These are phyloP conservation scores for Drosophila kepulauana DNA, from an alignment of 1,140 invertebrate species.

Conservation along the genomic window DNA sequence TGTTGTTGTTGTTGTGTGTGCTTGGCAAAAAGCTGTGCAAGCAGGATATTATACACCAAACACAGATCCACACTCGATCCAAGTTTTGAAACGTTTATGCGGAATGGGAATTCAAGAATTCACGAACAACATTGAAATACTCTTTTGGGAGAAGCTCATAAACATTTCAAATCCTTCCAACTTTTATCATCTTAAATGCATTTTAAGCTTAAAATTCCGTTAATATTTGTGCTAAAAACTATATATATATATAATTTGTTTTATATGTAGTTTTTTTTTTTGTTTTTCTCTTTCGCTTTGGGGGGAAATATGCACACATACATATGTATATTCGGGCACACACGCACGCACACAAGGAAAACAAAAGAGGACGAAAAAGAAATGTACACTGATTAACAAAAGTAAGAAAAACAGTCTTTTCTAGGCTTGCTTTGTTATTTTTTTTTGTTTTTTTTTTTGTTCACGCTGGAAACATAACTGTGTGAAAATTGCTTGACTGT, in stretches of 20 bases:
- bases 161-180: slow-evolving; percentile 8
- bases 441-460: slow-evolving; percentile 53
- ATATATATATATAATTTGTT: slow-evolving; percentile 22
- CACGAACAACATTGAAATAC: slow-evolving; percentile 5
- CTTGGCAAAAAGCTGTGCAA: slow-evolving; percentile 50
- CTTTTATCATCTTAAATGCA: slow-evolving; percentile 53
- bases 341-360: slow-evolving; percentile 5
- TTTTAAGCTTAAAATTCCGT: slow-evolving; percentile 47
- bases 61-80: not conserved
- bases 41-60: slow-evolving; percentile 11
- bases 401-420: slow-evolving; percentile 72
- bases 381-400: slow-evolving; percentile 13
- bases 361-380: not conserved
- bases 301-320: slow-evolving; percentile 2
- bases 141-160: not conserved
- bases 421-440: slow-evolving; percentile 27
- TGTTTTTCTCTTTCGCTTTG: not conserved
- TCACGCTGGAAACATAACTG: slow-evolving; percentile 65
- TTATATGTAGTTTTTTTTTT: not conserved
- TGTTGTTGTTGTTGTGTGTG: slow-evolving; percentile 1
- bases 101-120: slow-evolving; percentile 12
- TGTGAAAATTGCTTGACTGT: slow-evolving; percentile 57
- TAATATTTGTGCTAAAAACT: slow-evolving; percentile 55
- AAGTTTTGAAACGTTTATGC: slow-evolving; percentile 5
- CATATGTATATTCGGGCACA: slow-evolving; percentile 3